Evolutionary conservation across 2,797 vertebrate species (phyloP).

Genomic region (Bradypodion ventrale): DNA sequence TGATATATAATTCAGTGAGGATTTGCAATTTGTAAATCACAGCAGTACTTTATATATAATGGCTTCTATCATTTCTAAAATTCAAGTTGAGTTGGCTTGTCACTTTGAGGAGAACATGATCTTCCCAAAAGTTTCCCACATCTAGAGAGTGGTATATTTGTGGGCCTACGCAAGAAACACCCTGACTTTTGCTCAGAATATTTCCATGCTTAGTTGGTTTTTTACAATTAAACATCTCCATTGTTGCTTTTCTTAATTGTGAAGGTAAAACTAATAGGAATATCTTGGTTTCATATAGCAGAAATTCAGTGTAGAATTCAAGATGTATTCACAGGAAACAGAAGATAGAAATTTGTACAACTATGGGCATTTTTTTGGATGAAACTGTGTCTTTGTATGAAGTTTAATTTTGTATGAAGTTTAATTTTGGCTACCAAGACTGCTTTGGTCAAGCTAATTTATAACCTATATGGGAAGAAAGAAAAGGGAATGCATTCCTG

Average conservation of each 20-base stretch:
- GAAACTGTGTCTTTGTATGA: not conserved
- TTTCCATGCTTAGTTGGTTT: constrained; percentile 33
- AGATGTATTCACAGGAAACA: not conserved
- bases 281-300: not conserved
- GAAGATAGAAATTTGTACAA: not conserved
- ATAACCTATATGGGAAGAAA: not conserved
- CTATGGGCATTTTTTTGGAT: not conserved
- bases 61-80: not conserved
- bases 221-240: constrained; percentile 12
- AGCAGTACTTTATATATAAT: not conserved
- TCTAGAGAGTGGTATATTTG: not conserved
- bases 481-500: not conserved
- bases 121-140: constrained; percentile 3
- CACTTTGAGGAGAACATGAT: not conserved
- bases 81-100: not conserved
- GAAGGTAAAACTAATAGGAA: not conserved
- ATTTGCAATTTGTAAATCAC: constrained; percentile 16
- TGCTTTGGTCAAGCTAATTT: not conserved
- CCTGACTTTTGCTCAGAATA: constrained; percentile 39
- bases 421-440: not conserved
- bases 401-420: not conserved
- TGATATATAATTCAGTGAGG: not conserved
- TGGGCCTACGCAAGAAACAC: not conserved
- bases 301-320: constrained; percentile 4
- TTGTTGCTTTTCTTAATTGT: not conserved